Conservation (phyloP, 1,140 invertebrate species). For the Diorhabda elongata region DNA sequence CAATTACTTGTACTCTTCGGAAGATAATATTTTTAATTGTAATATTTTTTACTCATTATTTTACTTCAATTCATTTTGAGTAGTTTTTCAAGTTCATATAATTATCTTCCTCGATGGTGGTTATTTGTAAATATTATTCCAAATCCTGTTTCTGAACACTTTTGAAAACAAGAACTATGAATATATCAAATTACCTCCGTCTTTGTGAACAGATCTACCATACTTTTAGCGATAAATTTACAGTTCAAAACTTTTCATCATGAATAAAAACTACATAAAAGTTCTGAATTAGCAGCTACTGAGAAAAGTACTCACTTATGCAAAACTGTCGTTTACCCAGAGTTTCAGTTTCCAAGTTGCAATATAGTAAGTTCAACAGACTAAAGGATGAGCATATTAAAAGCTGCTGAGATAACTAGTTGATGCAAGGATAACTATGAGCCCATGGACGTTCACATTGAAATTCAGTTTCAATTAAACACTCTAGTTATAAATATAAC, state of each 20-base stretch:
- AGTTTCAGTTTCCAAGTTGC: slow-evolving; percentile 21
- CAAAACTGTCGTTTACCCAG: slow-evolving; percentile 19
- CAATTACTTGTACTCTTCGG: too few relatives aligned
- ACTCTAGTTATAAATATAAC: too few relatives aligned
- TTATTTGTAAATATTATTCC: too few relatives aligned
- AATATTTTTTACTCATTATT: too few relatives aligned
- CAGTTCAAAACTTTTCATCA: not conserved
- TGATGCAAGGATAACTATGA: not conserved
- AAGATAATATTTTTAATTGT: too few relatives aligned
- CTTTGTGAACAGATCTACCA: not conserved
- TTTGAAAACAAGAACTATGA: too few relatives aligned
- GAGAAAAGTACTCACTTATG: slow-evolving; percentile 19
- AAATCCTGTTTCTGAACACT: too few relatives aligned
- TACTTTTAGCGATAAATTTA: slow-evolving; percentile 1
- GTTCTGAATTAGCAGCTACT: slow-evolving; percentile 5
- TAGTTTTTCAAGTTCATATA: too few relatives aligned
- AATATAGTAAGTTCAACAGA: slow-evolving; percentile 16
- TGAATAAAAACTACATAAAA: slow-evolving; percentile 8
- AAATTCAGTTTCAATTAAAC: too few relatives aligned
- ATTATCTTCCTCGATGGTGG: too few relatives aligned
- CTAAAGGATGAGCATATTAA: slow-evolving; percentile 15
- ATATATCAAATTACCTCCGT: not conserved
- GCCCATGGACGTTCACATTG: not conserved
- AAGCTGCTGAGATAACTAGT: not conserved
- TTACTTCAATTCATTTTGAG: too few relatives aligned